A percentile compares a stretch with the other conserved stretches of the same genome.
These are phyloP conservation scores for Saimiri boliviensis DNA, from an alignment of 2,113 vertebrate species.

Conservation along the genomic window DNA sequence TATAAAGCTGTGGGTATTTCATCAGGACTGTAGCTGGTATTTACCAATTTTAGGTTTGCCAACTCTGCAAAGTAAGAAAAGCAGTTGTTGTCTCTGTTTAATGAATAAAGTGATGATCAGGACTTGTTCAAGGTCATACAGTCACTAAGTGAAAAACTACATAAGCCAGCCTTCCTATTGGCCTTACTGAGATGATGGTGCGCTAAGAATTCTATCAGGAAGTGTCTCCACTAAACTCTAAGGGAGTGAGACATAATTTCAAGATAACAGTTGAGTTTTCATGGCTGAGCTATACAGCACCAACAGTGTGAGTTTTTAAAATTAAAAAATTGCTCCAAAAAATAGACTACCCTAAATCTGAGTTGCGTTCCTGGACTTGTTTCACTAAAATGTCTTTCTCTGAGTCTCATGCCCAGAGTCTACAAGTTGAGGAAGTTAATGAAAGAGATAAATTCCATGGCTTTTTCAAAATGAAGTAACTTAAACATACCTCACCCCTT, in stretches of 20 bases:
- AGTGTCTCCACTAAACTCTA: background rate
- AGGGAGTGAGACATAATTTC: background rate
- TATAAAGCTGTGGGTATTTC: background rate
- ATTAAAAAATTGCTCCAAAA: background rate
- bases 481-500: background rate
- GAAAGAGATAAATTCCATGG: background rate
- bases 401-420: background rate
- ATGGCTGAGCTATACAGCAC: background rate
- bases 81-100: background rate
- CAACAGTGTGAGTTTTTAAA: background rate
- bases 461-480: background rate
- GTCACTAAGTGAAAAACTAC: background rate
- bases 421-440: background rate
- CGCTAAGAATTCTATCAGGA: background rate
- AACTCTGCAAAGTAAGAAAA: background rate
- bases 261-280: background rate
- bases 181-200: background rate
- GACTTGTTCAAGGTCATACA: background rate
- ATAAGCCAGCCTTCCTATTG: background rate
- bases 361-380: background rate
- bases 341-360: background rate
- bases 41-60: background rate
- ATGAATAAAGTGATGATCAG: background rate
- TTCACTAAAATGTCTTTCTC: conserved; percentile 3
- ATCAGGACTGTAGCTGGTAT: background rate